Base-by-base conservation (phyloP, 2,888 invertebrate genomes). In the Mimumesa dahlbomi region DNA sequence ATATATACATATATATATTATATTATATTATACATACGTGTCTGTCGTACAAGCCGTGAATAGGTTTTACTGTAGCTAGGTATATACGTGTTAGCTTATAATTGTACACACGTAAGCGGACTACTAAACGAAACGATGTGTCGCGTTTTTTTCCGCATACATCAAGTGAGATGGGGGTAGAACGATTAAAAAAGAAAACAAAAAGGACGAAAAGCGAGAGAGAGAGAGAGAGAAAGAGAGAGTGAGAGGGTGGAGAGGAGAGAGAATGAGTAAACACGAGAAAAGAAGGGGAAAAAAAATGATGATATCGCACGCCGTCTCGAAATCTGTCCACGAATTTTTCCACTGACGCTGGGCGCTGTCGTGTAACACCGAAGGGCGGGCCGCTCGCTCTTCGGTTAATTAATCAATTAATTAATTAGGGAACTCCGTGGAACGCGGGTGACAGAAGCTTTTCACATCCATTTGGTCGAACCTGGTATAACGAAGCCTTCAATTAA, bases 21-120 rank as follows among this genome's bases (percentile, higher is more conserved):
- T 67, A 75, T 66, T 77, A 82, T 80, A 83, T 73, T 61, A 72
- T 83, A 84, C 77, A 84, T 82, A 82, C 79, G 82, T 88, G 86
- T 88, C 84, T 86, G 84, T 87, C 85, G 87, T 88, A 87, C 85
- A 87, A 88, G 84, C 84, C 84, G 80, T 85, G 77, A 74, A 71
- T 77, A 82, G 80, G 73, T 78, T 80, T 83, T 81, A 82, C 76
- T 71, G 71, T 84, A 76, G 78, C 63, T 78, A 83, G 77, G n/a
- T n/a, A n/a, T n/a, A n/a, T 77, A 79, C 70, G 74, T 83, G 83
- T 82, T 78, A 80, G 79, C 70, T 77, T 65, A 66, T 72, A 72
- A 75, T 61, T 65, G 65, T 64, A 68, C 56, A 69, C 73, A 43
- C 29, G 57, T 38, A 34, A 50, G 43, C 58, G 52, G 58, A 53